These are phyloP conservation scores for Hiodon alosoides DNA, from an alignment of 2,113 vertebrate species.

Conservation along the genomic window DNA sequence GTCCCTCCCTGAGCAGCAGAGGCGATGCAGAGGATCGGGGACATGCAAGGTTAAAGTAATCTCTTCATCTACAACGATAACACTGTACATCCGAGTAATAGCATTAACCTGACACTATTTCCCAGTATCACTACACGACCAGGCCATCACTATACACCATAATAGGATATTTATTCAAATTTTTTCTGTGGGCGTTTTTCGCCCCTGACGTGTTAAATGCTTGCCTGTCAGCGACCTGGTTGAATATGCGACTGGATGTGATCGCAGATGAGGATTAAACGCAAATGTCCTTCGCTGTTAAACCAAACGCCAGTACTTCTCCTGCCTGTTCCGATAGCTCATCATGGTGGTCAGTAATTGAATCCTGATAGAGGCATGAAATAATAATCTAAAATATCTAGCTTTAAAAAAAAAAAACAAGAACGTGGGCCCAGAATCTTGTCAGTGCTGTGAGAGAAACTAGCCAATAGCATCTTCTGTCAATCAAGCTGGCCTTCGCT, in stretches of 20 bases:
- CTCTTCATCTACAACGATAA: background rate
- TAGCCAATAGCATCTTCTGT: too few relatives aligned
- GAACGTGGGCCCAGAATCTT: too few relatives aligned
- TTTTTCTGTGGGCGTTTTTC: constrained; percentile 1
- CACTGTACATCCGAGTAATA: background rate
- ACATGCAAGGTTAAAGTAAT: constrained; percentile 22
- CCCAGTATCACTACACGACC: constrained; percentile 19
- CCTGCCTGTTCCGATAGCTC: too few relatives aligned
- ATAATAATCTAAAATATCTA: background rate
- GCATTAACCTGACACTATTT: constrained; percentile 24
- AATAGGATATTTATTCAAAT: constrained; percentile 37
- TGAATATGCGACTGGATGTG: constrained; percentile 9
- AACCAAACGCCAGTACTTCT: background rate
- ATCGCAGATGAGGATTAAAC: constrained; percentile 27
- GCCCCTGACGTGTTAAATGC: constrained; percentile 5
- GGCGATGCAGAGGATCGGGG: background rate
- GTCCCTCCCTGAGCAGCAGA: background rate
- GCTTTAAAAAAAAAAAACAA: background rate
- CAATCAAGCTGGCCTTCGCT: too few relatives aligned
- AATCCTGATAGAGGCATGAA: background rate
- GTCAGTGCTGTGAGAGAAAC: too few relatives aligned
- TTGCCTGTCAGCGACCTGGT: constrained; percentile 14
- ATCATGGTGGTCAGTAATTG: too few relatives aligned
- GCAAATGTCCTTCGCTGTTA: constrained; percentile 21
- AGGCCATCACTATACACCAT: constrained; percentile 26